Conservation (phyloP, 2,888 invertebrate species). For the Campoplex capitator region DNA sequence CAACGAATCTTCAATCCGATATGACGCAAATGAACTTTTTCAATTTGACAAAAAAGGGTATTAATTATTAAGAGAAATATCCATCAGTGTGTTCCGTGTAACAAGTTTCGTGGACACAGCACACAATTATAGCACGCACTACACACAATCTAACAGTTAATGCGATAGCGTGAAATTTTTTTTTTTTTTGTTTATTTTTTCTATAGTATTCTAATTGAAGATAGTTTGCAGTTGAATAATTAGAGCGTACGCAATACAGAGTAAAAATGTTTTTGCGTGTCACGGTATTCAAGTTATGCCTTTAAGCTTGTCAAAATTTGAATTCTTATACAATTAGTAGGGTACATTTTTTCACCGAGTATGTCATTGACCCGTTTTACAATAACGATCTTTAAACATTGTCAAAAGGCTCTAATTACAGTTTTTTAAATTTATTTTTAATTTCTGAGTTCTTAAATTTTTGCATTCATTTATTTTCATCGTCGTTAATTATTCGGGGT, state of each 20-base stretch:
- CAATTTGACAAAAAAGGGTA: not conserved
- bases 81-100: constrained; percentile 25
- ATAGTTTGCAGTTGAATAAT: constrained; percentile 41
- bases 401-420: constrained; percentile 11
- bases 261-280: not conserved
- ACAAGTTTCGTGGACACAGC: constrained; percentile 51
- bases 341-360: constrained; percentile 33
- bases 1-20: not conserved
- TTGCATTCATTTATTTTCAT: not conserved
- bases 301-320: not conserved
- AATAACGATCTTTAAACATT: constrained; percentile 41
- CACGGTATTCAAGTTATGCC: constrained; percentile 1
- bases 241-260: constrained; percentile 39
- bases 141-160: constrained; percentile 58
- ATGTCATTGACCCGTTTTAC: constrained; percentile 52
- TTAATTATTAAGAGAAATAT: constrained; percentile 18
- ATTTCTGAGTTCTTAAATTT: constrained; percentile 25
- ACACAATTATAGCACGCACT: constrained; percentile 57
- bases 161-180: constrained; percentile 52
- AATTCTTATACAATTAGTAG: constrained; percentile 31
- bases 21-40: not conserved
- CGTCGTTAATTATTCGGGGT: not conserved
- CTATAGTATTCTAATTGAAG: constrained; percentile 30
- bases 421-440: constrained; percentile 20
- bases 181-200: constrained; percentile 21